Evolutionary conservation across 1,140 invertebrate genomes (phyloP), one percentile per base, ranked within the genome.

Genomic region (Brachystomella parvula): DNA sequence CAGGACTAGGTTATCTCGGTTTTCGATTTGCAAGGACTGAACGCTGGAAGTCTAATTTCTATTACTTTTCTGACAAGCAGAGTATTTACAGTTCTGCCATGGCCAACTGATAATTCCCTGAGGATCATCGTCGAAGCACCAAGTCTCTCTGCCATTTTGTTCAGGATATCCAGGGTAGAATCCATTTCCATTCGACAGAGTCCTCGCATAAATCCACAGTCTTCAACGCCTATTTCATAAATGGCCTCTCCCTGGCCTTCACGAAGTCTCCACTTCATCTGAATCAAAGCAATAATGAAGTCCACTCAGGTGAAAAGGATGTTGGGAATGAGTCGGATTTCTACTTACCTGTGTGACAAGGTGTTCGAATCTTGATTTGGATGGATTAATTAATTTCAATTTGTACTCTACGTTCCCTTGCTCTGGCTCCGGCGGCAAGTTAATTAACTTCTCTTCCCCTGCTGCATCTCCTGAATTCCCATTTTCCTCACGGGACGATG

Each of bases 371-470:
- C 90, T 81, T 72, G 89, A 85, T 77, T 86, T 87, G 12, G 89
- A 89, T 1, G 89, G 88, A 78, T 86, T 89, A 2, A 93, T 85
- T 63, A 93, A 79, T 76, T 94, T 94, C 56, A 96, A 77, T 79
- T 96, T 96, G 76, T 96, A 96, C 78, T 96, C 92, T 32, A 95
- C 85, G 78, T 95, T 95, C 6, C 92, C 92, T 64, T 90, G 83
- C 74, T 93, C 86, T 0, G 90, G 90, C 76, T 96, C 92, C 0
- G 92, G 92, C 0, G 94, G 93, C 32, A 96, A 77, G 65, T 79
- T 75, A 24, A 66, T 61, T 15, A 63, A 47, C 24, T 73, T 47
- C 17, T 32, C 12, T 2, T 47, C 33, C 1, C 30, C 26, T 17
- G 32, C 58, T 31, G 19, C 53, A 17, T 21, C 33, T 44, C 59